phyloP scores from a whole-genome alignment of 2,888 invertebrate genomes.

The Sphaeridia pumilis region DNA sequence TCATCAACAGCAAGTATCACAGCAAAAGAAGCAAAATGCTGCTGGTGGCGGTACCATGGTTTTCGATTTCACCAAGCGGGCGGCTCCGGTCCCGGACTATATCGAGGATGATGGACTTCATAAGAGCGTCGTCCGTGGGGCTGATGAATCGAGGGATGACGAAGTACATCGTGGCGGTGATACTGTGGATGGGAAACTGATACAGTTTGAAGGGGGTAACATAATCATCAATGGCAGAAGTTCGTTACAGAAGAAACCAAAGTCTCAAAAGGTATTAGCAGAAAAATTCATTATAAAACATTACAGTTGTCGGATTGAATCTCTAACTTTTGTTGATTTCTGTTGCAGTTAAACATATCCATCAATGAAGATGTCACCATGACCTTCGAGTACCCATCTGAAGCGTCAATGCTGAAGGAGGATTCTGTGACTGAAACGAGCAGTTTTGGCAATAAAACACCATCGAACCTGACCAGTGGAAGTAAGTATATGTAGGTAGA shows the following conservation, averaged over 20 bases:
- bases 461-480: conserved; percentile 27
- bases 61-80: conserved; percentile 77
- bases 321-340: too few relatives aligned
- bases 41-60: conserved; percentile 49
- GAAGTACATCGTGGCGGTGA: conserved; percentile 23
- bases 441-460: conserved; percentile 25
- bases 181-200: conserved; percentile 38
- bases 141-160: conserved; percentile 31
- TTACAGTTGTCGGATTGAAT: too few relatives aligned
- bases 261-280: conserved; percentile 51
- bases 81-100: conserved; percentile 72
- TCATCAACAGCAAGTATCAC: conserved; percentile 35
- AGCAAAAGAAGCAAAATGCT: conserved; percentile 28
- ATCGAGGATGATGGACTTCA: conserved; percentile 76
- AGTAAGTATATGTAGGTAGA: too few relatives aligned
- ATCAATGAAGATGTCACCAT: conserved; percentile 79
- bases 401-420: conserved; percentile 67
- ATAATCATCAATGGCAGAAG: conserved; percentile 81
- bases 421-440: conserved; percentile 38
- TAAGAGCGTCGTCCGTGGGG: conserved; percentile 18
- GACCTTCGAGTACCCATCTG: conserved; percentile 88
- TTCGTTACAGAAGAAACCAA: conserved; percentile 56
- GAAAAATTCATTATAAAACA: too few relatives aligned
- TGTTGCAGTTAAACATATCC: conserved; percentile 67
- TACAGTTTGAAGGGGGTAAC: conserved; percentile 75